phyloP scores from a whole-genome alignment of 2,113 vertebrate genomes.

The Hydrolagus affinis region DNA sequence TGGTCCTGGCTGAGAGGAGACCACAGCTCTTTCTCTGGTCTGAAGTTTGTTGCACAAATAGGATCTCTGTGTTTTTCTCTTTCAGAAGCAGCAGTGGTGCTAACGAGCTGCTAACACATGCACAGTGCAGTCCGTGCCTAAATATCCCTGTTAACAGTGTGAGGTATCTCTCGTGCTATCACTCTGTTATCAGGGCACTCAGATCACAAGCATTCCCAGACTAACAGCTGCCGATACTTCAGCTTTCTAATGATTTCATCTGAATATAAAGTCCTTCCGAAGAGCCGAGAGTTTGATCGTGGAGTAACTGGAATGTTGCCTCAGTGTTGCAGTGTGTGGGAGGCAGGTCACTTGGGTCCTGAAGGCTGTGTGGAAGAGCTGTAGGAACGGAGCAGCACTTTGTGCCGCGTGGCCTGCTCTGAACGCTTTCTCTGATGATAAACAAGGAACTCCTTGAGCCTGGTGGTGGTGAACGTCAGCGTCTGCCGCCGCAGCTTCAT shows the following conservation, averaged over 20 bases:
- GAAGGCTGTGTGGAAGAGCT: conserved; percentile 48
- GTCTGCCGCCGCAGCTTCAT: conserved; percentile 94
- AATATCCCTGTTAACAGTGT: too few relatives aligned
- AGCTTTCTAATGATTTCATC: too few relatives aligned
- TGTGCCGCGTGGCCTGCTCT: conserved; percentile 78
- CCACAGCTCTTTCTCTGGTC: too few relatives aligned
- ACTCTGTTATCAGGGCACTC: not conserved
- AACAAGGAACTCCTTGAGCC: conserved; percentile 88
- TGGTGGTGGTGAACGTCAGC: conserved; percentile 87
- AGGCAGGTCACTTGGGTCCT: conserved; percentile 53
- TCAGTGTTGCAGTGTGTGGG: conserved; percentile 30
- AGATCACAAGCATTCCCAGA: not conserved
- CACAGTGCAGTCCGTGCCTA: not conserved
- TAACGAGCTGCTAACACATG: not conserved
- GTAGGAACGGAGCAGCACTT: conserved; percentile 94
- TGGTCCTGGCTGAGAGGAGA: too few relatives aligned
- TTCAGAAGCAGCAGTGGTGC: too few relatives aligned
- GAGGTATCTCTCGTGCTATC: not conserved
- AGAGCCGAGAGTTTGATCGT: not conserved
- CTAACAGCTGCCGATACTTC: not conserved
- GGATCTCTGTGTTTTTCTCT: too few relatives aligned
- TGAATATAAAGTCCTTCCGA: not conserved
- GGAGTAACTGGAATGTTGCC: conserved; percentile 57
- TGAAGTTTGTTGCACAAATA: too few relatives aligned
- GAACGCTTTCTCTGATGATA: conserved; percentile 73